Evolutionary conservation across 2,888 invertebrate genomes (phyloP), one percentile per base, ranked within the genome.

Genomic region (Phaonia tiefii): DNA sequence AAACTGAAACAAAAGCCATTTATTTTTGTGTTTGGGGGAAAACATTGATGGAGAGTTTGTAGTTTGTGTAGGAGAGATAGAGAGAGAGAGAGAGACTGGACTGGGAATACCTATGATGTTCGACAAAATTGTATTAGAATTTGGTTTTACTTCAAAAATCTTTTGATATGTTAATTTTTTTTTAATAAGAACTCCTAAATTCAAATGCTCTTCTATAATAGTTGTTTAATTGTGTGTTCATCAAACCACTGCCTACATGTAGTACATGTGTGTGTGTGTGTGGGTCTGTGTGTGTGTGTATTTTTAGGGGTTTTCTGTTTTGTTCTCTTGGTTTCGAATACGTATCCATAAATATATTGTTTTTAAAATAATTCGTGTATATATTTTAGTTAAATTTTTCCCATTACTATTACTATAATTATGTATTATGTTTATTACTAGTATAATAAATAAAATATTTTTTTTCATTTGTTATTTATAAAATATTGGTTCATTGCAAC

Each of bases 401-500:
- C 65, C 15, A 70, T 70, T 65, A 37, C 56, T 56, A 44, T 37
- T 72, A 69, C 69, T 80, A n/a, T n/a, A n/a, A n/a, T n/a, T n/a
- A n/a, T n/a, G n/a, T n/a, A n/a, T n/a, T n/a, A n/a, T n/a, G n/a
- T n/a, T n/a, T n/a, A n/a, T n/a, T n/a, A n/a, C n/a, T n/a, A n/a
- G n/a, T n/a, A n/a, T n/a, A n/a, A n/a, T n/a, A n/a, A n/a, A n/a
- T n/a, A n/a, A 17, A 72, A 69, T 63, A 66, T 17, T 69, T 72
- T 66, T 60, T 25, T 67, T 37, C 65, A 44, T 79, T 73, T 56
- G 67, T 73, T 75, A 77, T 51, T 78, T 78, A 39, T 77, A 73
- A 81, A 75, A 78, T 78, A 81, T 81, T 81, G 80, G 80, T 81
- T 81, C 80, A 81, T 78, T 81, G 80, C 77, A 78, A 75, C 77